These are phyloP conservation scores for Hyposoter dolosus DNA, from an alignment of 2,888 invertebrate species.

Conservation along the genomic window DNA sequence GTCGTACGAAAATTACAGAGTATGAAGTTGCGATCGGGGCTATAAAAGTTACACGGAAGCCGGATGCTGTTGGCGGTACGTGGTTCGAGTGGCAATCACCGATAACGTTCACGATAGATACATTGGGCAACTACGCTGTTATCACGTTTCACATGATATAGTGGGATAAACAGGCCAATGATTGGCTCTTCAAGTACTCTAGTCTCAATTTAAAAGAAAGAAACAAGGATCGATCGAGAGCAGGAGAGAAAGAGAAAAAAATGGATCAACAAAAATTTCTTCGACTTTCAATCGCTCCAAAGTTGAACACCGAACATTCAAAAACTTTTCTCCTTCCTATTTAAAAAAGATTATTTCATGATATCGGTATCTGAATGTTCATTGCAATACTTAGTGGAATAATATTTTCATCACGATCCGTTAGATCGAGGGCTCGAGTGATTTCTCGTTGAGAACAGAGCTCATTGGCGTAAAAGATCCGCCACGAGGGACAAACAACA, in stretches of 20 bases:
- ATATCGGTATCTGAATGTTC: neutral
- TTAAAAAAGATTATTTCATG: neutral
- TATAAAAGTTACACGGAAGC: conserved; percentile 61
- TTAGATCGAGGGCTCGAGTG: neutral
- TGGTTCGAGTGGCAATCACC: conserved; percentile 56
- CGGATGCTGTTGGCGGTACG: conserved; percentile 62
- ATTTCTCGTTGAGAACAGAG: neutral
- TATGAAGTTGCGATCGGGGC: conserved; percentile 57
- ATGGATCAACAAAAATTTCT: neutral
- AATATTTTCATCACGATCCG: neutral
- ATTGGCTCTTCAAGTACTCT: conserved; percentile 25
- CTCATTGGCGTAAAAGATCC: neutral
- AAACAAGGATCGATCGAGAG: neutral
- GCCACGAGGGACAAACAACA: conserved; percentile 24
- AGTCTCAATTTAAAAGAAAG: conserved; percentile 14
- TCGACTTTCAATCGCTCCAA: neutral
- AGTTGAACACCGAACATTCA: neutral
- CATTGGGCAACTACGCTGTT: conserved; percentile 20
- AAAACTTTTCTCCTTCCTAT: neutral
- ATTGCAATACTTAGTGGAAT: neutral
- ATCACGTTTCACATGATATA: conserved; percentile 38
- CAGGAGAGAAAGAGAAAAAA: neutral
- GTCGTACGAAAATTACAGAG: conserved; percentile 57
- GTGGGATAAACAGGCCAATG: conserved; percentile 13
- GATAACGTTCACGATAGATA: conserved; percentile 18